These are phyloP conservation scores for Xiphorhynchus elegans DNA, from an alignment of 2,113 vertebrate genomes.

Conservation along the genomic window DNA sequence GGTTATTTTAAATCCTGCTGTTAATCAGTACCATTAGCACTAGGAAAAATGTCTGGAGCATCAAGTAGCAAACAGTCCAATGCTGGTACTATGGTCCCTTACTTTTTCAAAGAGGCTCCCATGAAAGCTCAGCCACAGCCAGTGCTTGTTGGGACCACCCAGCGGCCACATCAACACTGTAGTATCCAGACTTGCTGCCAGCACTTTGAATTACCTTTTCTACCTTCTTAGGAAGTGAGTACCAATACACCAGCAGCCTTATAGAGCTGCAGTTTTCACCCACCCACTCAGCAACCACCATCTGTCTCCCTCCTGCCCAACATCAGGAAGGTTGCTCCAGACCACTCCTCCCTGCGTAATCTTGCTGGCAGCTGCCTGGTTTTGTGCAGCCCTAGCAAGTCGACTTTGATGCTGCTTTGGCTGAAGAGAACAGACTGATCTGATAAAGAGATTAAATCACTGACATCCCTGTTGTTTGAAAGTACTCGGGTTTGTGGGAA, in stretches of 20 bases:
- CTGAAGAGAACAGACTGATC: neutral
- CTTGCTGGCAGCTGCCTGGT: neutral
- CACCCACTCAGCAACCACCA: neutral
- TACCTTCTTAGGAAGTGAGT: neutral
- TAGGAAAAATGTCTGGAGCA: neutral
- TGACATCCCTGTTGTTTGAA: neutral
- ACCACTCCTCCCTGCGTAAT: neutral
- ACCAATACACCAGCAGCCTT: neutral
- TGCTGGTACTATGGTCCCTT: neutral
- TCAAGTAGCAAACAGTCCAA: neutral
- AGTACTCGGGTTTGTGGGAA: neutral
- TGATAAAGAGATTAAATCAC: neutral
- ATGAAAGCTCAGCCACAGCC: neutral
- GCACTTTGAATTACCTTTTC: neutral
- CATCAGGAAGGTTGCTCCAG: neutral
- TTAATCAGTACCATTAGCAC: neutral
- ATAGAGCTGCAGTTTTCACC: neutral
- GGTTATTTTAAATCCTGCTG: neutral
- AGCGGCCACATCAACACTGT: neutral
- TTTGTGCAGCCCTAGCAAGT: neutral
- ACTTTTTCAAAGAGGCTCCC: neutral
- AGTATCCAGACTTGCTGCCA: neutral
- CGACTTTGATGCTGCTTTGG: neutral
- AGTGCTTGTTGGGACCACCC: neutral
- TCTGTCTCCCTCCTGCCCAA: neutral